A percentile compares a stretch with the other conserved stretches of the same genome.
Conservation (phyloP, 2,797 vertebrate genomes). For the Phataginus tricuspis region DNA sequence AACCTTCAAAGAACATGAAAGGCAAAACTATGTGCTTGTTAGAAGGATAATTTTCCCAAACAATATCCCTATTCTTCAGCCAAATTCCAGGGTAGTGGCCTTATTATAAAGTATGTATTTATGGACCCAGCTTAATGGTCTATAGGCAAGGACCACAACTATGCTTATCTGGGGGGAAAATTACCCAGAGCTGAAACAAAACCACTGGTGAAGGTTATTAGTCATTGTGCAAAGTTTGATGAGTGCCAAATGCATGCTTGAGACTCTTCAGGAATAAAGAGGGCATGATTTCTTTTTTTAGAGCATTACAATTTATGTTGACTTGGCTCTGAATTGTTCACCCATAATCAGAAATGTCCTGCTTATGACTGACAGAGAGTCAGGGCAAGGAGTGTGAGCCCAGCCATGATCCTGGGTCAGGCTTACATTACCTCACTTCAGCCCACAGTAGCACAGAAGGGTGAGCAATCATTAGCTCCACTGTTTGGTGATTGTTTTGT, state of each 20-base stretch:
- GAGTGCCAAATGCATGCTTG: conserved; percentile 22
- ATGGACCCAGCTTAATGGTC: neutral
- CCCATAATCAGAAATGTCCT: conserved; percentile 40
- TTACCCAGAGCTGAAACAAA: conserved; percentile 34
- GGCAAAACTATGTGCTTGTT: neutral
- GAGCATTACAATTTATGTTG: conserved; percentile 33
- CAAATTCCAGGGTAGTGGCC: conserved; percentile 23
- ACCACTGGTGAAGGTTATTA: conserved; percentile 52
- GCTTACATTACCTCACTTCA: neutral
- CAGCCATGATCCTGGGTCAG: neutral
- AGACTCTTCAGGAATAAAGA: conserved; percentile 65
- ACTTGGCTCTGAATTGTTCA: conserved; percentile 16
- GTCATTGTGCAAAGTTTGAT: conserved; percentile 32
- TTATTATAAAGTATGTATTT: conserved; percentile 31
- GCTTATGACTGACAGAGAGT: conserved; percentile 5
- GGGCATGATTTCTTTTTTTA: conserved; percentile 52
- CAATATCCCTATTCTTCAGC: conserved; percentile 29
- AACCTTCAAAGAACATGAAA: conserved; percentile 45
- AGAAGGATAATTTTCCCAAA: conserved; percentile 36
- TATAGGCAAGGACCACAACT: neutral
- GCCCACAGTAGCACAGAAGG: neutral
- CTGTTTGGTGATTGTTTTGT: neutral
- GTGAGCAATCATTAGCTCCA: neutral
- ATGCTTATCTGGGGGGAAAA: neutral
- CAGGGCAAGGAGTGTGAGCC: neutral